A percentile compares a stretch with the other conserved stretches of the same genome.
These are phyloP conservation scores for Pseudopleuronectes americanus DNA, from an alignment of 2,797 vertebrate genomes.

Conservation along the genomic window DNA sequence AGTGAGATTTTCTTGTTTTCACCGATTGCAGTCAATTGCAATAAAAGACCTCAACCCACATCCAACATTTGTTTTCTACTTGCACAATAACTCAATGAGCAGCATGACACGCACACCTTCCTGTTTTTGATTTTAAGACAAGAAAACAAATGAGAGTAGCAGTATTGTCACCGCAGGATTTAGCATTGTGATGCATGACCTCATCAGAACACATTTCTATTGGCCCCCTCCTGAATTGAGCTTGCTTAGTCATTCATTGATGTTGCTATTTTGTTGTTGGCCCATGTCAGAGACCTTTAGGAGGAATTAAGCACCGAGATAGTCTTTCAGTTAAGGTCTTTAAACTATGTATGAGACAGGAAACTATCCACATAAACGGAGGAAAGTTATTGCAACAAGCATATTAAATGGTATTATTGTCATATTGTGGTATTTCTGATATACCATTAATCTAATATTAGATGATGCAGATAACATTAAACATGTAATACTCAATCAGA, in stretches of 20 bases:
- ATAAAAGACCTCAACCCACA: neutral
- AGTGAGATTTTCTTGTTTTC: neutral
- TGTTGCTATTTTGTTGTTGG: slow-evolving; percentile 35
- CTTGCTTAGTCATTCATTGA: slow-evolving; percentile 22
- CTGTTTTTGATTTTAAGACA: slow-evolving; percentile 15
- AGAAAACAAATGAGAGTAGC: slow-evolving; percentile 23
- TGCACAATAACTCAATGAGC: slow-evolving; percentile 20
- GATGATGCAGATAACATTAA: too few relatives aligned
- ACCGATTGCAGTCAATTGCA: neutral
- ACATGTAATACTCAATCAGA: too few relatives aligned
- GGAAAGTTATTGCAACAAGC: neutral
- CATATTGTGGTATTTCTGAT: too few relatives aligned
- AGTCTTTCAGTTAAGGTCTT: slow-evolving; percentile 22
- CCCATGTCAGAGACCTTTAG: slow-evolving; percentile 1
- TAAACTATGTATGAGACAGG: slow-evolving; percentile 5
- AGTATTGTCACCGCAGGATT: slow-evolving; percentile 34
- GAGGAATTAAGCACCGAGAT: slow-evolving; percentile 14
- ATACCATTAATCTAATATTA: too few relatives aligned
- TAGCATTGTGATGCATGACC: slow-evolving; percentile 41
- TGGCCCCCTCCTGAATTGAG: slow-evolving; percentile 31
- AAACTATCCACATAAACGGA: slow-evolving; percentile 7
- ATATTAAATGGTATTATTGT: neutral
- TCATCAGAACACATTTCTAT: slow-evolving; percentile 24
- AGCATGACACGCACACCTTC: slow-evolving; percentile 1
- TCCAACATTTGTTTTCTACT: slow-evolving; percentile 8